Conservation (phyloP, 2,888 invertebrate species). For the Ochlodes sylvanus region DNA sequence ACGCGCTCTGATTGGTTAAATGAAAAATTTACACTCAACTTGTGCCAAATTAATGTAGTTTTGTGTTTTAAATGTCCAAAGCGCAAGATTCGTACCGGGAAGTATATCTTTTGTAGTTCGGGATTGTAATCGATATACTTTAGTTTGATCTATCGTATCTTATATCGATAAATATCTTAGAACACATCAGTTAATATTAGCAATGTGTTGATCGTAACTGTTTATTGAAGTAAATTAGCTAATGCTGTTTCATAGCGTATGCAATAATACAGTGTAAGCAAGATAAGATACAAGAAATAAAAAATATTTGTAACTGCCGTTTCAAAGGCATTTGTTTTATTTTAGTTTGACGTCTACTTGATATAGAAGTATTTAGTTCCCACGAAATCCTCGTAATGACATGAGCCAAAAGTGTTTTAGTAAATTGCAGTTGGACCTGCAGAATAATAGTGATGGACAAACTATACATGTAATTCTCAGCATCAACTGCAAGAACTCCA, state of each 20-base stretch:
- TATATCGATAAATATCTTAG: constrained; percentile 33
- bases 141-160: constrained; percentile 29
- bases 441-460: constrained; percentile 32
- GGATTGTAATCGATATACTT: constrained; percentile 38
- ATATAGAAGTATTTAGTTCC: constrained; percentile 29
- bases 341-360: constrained; percentile 36
- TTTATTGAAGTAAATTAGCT: constrained; percentile 29
- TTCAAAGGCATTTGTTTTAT: constrained; percentile 19
- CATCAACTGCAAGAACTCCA: constrained; percentile 70
- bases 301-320: constrained; percentile 12
- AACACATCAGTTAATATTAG: constrained; percentile 20
- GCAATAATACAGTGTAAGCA: constrained; percentile 16
- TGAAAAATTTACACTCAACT: not conserved
- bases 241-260: constrained; percentile 25
- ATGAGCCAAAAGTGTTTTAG: constrained; percentile 26
- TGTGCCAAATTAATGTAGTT: not conserved
- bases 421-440: constrained; percentile 4
- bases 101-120: constrained; percentile 38
- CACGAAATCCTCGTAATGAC: constrained; percentile 34
- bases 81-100: constrained; percentile 35
- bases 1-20: not conserved
- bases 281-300: constrained; percentile 7
- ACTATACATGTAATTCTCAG: constrained; percentile 46
- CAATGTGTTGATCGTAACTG: constrained; percentile 18
- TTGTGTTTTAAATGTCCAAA: not conserved